A percentile compares a stretch with the other conserved stretches of the same genome.
Conservation (phyloP, 2,888 invertebrate species). For the Eulithis testata region DNA sequence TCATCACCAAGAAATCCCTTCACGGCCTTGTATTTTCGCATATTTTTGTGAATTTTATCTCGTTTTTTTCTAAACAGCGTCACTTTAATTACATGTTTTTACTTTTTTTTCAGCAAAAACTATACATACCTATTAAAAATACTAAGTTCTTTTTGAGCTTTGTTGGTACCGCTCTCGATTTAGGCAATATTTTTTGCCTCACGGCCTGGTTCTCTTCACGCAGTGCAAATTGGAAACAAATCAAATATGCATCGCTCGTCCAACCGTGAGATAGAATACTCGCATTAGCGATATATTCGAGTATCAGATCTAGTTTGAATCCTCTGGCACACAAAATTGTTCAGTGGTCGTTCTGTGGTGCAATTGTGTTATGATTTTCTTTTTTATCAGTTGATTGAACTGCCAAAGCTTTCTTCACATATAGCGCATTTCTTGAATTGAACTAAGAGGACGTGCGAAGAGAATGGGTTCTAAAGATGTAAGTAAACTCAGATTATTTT, state of each 20-base stretch:
- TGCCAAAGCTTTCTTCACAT: too few relatives aligned
- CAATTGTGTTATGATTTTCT: conserved; percentile 41
- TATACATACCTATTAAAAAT: conserved; percentile 1
- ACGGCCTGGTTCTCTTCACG: conserved; percentile 51
- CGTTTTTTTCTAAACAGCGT: too few relatives aligned
- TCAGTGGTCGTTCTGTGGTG: conserved; percentile 55
- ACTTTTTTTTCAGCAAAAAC: not conserved
- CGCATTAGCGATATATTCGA: conserved; percentile 68
- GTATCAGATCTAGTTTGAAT: conserved; percentile 62
- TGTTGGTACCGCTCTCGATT: conserved; percentile 45
- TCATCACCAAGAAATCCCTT: too few relatives aligned
- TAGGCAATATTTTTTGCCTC: conserved; percentile 63
- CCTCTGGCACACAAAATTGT: conserved; percentile 58
- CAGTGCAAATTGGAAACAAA: conserved; percentile 79
- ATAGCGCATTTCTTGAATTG: too few relatives aligned
- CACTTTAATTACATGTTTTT: too few relatives aligned
- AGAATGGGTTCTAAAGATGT: too few relatives aligned
- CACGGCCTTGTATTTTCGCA: too few relatives aligned
- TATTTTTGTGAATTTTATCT: too few relatives aligned
- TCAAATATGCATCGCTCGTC: conserved; percentile 79
- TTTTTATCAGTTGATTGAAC: conserved; percentile 12
- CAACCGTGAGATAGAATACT: conserved; percentile 78
- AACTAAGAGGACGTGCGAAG: too few relatives aligned
- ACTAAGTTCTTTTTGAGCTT: conserved; percentile 13
- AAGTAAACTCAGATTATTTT: too few relatives aligned